Evolutionary conservation across 2,797 vertebrate genomes (phyloP).

Genomic region (Mormyrops attenuatus): DNA sequence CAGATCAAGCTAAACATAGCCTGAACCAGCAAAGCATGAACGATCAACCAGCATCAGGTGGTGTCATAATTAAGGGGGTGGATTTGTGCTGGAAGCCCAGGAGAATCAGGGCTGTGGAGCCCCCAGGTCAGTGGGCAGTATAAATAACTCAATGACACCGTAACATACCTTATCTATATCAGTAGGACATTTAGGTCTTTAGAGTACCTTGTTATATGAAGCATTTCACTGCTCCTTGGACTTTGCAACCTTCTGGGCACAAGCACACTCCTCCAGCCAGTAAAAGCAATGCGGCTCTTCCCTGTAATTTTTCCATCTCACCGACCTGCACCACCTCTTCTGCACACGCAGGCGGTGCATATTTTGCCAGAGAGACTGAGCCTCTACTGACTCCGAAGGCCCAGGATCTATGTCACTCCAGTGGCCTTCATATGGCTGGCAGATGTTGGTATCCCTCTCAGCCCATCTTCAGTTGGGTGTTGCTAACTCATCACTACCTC

Average conservation of each 20-base stretch:
- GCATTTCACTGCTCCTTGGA: background rate
- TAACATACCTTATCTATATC: background rate
- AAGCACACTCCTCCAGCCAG: background rate
- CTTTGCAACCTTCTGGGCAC: background rate
- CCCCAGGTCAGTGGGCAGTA: background rate
- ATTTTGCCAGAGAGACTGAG: slow-evolving; percentile 60
- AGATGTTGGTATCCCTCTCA: slow-evolving; percentile 65
- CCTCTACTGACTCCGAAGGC: slow-evolving; percentile 58
- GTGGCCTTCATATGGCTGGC: slow-evolving; percentile 72
- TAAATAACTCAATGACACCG: background rate
- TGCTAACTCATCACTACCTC: slow-evolving; percentile 39
- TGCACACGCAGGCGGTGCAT: slow-evolving; percentile 48
- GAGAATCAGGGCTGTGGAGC: background rate
- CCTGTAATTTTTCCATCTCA: background rate
- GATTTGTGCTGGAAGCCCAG: background rate
- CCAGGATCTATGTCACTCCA: slow-evolving; percentile 70
- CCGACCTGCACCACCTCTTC: background rate
- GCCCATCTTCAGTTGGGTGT: slow-evolving; percentile 39
- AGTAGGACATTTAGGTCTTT: background rate
- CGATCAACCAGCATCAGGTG: background rate
- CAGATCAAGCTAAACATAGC: background rate
- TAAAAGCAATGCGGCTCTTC: background rate
- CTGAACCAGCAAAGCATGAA: background rate
- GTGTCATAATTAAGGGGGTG: background rate
- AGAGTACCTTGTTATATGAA: background rate